These are phyloP conservation scores for Ooceraea biroi DNA, from an alignment of 1,140 invertebrate species.

Conservation along the genomic window DNA sequence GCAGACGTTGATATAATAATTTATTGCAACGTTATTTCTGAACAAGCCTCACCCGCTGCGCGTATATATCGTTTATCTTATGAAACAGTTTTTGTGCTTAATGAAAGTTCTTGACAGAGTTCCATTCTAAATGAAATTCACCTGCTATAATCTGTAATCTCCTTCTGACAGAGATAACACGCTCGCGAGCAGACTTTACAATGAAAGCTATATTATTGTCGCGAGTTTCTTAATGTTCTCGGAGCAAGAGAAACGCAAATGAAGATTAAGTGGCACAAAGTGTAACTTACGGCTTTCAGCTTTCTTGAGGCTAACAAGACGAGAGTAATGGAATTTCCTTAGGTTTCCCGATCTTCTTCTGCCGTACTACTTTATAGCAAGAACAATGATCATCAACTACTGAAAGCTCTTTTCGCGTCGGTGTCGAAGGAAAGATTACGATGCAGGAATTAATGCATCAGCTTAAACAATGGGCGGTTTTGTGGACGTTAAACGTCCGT, in stretches of 20 bases:
- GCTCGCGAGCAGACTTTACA: conserved; percentile 16
- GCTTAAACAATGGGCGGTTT: conserved; percentile 14
- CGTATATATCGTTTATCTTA: conserved; percentile 28
- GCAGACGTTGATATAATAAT: not conserved
- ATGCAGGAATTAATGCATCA: conserved; percentile 49
- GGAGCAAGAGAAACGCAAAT: conserved; percentile 21
- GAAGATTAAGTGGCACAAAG: conserved; percentile 32
- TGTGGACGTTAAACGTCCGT: conserved; percentile 4
- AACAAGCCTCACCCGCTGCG: too few relatives aligned
- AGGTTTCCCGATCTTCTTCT: conserved; percentile 2
- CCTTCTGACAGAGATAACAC: conserved; percentile 16
- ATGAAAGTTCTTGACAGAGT: conserved; percentile 39
- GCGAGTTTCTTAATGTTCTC: conserved; percentile 3
- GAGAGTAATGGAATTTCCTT: conserved; percentile 40
- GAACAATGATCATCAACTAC: conserved; percentile 21
- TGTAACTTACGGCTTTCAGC: conserved; percentile 33
- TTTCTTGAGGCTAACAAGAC: conserved; percentile 33
- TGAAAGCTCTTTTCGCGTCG: not conserved
- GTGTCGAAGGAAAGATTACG: not conserved
- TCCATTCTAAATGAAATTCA: too few relatives aligned
- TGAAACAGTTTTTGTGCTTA: conserved; percentile 22
- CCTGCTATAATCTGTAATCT: too few relatives aligned
- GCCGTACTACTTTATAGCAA: conserved; percentile 10
- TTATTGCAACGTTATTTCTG: not conserved
- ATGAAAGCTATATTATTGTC: not conserved